Base-by-base conservation (phyloP, 2,888 invertebrate genomes). In the Atrina japonica region DNA sequence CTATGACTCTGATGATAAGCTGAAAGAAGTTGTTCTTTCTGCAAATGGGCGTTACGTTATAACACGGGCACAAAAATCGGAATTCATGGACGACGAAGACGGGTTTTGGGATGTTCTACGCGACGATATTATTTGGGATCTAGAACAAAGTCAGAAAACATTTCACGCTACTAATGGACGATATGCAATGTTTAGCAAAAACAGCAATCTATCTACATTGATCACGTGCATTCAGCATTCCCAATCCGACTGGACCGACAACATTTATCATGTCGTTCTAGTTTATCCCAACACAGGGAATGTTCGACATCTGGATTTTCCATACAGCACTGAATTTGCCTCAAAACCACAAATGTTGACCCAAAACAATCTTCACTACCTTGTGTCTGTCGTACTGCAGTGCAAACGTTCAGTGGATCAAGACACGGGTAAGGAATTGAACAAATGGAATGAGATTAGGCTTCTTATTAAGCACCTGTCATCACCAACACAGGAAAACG, bases 101-200 rank as follows among this genome's bases (percentile, higher is more conserved):
- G 61, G 64, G 11, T 67, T 70, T 7, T 82, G 85, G 76, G 59
- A 59, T 9, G 50, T 76, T 1, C 65, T 85, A 14, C 77, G 76
- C 9, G 83, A 85, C 63, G 83, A 83, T 59, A 78, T 85, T 21
- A 59, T 88, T 40, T 88, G 88, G 88, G 77, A 83, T 35, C 59
- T 83, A 25, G 73, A 74, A n/a, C 80, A 77, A 14, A 80, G 80
- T 5, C 53, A 75, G 3, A 75, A 78, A 56, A 70, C 81, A 35
- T 77, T 75, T 58, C 75, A 78, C 45, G 75, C 77, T 3, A 71
- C 56, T 35, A 75, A 69, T 65, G 78, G 75, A 41, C 73, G 76
- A 72, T 82, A 69, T 66, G 81, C 82, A 6, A 69, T 82, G 25
- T 86, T 84, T 66, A 80, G 83, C 53, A 66, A 77, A 7, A 59